Conservation (phyloP, 2,797 vertebrate genomes). For the Anabas testudineus region DNA sequence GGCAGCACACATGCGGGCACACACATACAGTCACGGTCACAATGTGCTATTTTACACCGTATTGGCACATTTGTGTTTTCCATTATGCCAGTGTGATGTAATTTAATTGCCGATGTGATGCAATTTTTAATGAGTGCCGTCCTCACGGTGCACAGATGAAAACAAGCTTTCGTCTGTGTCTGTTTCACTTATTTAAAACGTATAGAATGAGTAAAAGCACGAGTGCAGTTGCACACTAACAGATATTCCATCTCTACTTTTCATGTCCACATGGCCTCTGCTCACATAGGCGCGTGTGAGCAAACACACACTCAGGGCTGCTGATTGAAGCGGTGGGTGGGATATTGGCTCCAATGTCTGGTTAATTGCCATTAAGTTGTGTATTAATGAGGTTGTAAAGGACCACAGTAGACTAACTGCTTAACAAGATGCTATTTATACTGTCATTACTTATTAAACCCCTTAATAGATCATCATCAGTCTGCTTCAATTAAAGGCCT, state of each 20-base stretch:
- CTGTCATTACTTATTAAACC: conserved; percentile 70
- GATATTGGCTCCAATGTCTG: conserved; percentile 62
- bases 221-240: neutral
- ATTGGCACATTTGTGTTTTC: conserved; percentile 47
- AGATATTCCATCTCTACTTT: neutral
- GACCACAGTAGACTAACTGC: conserved; percentile 70
- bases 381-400: conserved; percentile 77
- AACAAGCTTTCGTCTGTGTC: conserved; percentile 6
- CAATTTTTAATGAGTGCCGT: conserved; percentile 32
- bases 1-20: conserved; percentile 20
- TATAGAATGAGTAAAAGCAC: conserved; percentile 14
- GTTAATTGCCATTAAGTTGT: conserved; percentile 76
- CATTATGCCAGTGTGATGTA: conserved; percentile 49
- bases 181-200: conserved; percentile 1
- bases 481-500: conserved; percentile 57
- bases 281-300: conserved; percentile 4
- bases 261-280: neutral
- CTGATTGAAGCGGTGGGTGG: conserved; percentile 69
- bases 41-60: conserved; percentile 46
- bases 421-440: conserved; percentile 76
- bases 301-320: conserved; percentile 18
- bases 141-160: conserved; percentile 8
- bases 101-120: conserved; percentile 48
- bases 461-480: conserved; percentile 70
- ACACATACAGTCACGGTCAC: conserved; percentile 28